Conservation (phyloP, 1,140 invertebrate genomes). For the Mya arenaria region DNA sequence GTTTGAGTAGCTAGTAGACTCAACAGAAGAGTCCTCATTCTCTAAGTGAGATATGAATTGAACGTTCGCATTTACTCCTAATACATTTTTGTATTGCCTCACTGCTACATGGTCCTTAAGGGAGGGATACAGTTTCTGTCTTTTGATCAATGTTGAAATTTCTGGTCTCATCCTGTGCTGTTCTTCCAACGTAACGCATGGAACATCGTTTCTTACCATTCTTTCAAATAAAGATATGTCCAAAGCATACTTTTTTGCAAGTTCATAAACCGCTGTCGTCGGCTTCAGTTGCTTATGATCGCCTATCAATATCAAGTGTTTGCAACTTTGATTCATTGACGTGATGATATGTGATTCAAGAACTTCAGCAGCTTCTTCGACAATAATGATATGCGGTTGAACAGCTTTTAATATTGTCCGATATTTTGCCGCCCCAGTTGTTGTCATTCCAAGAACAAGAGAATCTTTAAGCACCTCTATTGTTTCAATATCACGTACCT, state of each 20-base stretch:
- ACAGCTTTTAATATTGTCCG: conserved; percentile 64
- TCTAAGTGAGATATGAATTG: conserved; percentile 77
- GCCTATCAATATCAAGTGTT: conserved; percentile 87
- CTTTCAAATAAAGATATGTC: conserved; percentile 81
- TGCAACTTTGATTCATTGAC: conserved; percentile 84
- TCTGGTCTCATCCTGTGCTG: conserved; percentile 82
- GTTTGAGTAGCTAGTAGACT: conserved; percentile 73
- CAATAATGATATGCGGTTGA: conserved; percentile 73
- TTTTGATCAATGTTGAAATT: conserved; percentile 74
- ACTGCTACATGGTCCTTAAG: conserved; percentile 74
- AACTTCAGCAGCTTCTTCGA: conserved; percentile 79
- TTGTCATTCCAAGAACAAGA: conserved; percentile 78
- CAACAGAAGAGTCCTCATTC: conserved; percentile 65
- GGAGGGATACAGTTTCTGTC: conserved; percentile 75
- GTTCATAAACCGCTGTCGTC: conserved; percentile 77
- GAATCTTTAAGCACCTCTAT: conserved; percentile 71
- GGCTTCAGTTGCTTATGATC: conserved; percentile 82
- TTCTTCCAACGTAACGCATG: conserved; percentile 72
- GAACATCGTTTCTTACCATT: conserved; percentile 77
- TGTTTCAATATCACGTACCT: conserved; percentile 60
- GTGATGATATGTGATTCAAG: conserved; percentile 76
- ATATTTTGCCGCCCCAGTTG: conserved; percentile 76
- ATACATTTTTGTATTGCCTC: conserved; percentile 64
- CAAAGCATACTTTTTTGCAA: conserved; percentile 77
- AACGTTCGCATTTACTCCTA: conserved; percentile 74